These are phyloP conservation scores for Drosophila tropicalis DNA, from an alignment of 1,140 invertebrate species.

Conservation along the genomic window DNA sequence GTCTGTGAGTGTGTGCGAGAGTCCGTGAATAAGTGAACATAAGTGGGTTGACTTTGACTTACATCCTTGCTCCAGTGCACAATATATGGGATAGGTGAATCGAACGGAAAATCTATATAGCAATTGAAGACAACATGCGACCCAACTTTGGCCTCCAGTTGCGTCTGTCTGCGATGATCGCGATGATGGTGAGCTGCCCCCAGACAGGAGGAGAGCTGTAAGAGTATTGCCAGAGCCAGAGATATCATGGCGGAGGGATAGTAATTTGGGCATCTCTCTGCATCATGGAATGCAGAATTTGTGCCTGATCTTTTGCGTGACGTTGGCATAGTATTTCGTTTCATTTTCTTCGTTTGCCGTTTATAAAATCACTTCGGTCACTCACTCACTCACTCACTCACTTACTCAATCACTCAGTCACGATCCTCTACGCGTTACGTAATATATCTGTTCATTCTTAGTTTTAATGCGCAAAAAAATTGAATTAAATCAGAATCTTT, in stretches of 20 bases:
- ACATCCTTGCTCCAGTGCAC: conserved; percentile 96
- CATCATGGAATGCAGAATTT: conserved; percentile 31
- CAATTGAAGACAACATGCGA: conserved; percentile 95
- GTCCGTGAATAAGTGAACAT: conserved; percentile 3
- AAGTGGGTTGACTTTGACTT: conserved; percentile 82
- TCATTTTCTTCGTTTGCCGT: background rate
- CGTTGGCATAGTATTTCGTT: conserved; percentile 1
- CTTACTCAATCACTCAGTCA: conserved; percentile 9
- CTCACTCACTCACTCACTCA: background rate
- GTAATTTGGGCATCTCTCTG: conserved; percentile 17
- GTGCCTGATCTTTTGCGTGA: background rate
- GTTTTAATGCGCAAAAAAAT: conserved; percentile 13
- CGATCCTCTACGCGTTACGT: conserved; percentile 3
- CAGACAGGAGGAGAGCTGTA: conserved; percentile 74
- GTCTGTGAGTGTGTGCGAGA: background rate
- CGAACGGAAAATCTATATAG: conserved; percentile 94
- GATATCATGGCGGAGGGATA: conserved; percentile 16
- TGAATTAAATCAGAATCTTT: conserved; percentile 5
- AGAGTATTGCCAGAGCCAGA: conserved; percentile 29
- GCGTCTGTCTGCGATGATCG: conserved; percentile 85
- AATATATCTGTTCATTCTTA: conserved; percentile 9
- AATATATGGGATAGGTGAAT: conserved; percentile 93
- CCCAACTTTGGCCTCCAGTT: conserved; percentile 91
- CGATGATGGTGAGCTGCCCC: conserved; percentile 49
- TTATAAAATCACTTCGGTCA: conserved; percentile 27